Evolutionary conservation across 1,140 invertebrate genomes (phyloP).

Genomic region (Eriosoma lanigerum): DNA sequence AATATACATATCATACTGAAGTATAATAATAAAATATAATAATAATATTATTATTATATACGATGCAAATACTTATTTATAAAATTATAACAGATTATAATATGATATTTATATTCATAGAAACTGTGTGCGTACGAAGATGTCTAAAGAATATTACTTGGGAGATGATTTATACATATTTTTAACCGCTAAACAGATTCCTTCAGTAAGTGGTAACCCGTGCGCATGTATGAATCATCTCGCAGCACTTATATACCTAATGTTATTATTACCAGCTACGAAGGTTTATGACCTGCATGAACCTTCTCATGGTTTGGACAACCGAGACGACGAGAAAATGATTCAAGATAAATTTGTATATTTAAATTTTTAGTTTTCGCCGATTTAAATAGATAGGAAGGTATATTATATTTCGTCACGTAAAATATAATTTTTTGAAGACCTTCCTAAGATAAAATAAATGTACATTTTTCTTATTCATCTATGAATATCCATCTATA

Average conservation of each 20-base stretch:
- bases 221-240: neutral
- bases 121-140: neutral
- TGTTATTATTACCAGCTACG: neutral
- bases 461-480: neutral
- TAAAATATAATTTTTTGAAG: neutral
- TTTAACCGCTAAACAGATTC: neutral
- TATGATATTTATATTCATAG: neutral
- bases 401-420: too few relatives aligned
- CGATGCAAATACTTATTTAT: too few relatives aligned
- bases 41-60: too few relatives aligned
- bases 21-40: too few relatives aligned
- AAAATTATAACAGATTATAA: too few relatives aligned
- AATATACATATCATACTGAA: too few relatives aligned
- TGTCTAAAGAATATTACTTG: slow-evolving; percentile 7
- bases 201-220: neutral
- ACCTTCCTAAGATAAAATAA: neutral
- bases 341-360: slow-evolving; percentile 18
- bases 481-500: too few relatives aligned
- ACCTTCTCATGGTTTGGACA: slow-evolving; percentile 11
- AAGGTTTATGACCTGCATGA: slow-evolving; percentile 20
- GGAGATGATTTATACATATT: slow-evolving; percentile 24
- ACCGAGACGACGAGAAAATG: neutral
- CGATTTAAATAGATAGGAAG: neutral
- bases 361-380: neutral
- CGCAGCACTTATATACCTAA: too few relatives aligned